Conservation (phyloP, 2,888 invertebrate genomes). For the Cantharis nigra region DNA sequence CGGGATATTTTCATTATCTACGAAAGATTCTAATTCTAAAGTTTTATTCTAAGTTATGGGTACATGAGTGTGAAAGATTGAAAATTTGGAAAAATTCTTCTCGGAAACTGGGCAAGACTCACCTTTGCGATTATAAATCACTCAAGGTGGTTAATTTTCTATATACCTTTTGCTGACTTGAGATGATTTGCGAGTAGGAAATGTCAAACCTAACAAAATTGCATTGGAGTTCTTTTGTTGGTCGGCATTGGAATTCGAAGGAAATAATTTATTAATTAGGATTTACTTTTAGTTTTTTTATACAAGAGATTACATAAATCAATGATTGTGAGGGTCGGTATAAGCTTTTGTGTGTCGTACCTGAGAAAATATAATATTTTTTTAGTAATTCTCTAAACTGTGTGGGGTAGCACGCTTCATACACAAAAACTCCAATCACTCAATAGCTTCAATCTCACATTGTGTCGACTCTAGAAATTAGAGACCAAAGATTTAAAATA, state of each 20-base stretch:
- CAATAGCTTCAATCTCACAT: slow-evolving; percentile 17
- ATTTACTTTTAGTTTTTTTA: not conserved
- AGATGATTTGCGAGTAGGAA: slow-evolving; percentile 58
- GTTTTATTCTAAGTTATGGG: no score
- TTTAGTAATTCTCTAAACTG: slow-evolving; percentile 36
- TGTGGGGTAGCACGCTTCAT: slow-evolving; percentile 38
- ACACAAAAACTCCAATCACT: slow-evolving; percentile 23
- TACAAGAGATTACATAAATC: not conserved
- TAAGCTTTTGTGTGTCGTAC: not conserved
- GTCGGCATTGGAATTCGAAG: not conserved
- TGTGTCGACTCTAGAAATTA: slow-evolving; percentile 23
- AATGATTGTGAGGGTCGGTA: not conserved
- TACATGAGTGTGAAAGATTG: not conserved
- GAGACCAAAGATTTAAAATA: slow-evolving; percentile 8
- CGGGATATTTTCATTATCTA: no score
- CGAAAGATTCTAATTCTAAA: no score
- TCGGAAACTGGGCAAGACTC: not conserved
- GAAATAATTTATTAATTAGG: not conserved
- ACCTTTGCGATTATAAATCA: slow-evolving; percentile 53
- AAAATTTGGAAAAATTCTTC: not conserved
- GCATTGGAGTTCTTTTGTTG: not conserved
- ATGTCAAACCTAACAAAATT: slow-evolving; percentile 46
- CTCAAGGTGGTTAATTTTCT: slow-evolving; percentile 47
- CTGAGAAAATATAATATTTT: slow-evolving; percentile 10
- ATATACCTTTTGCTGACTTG: slow-evolving; percentile 54